Evolutionary conservation across 2,797 vertebrate species (phyloP).

Genomic region (Sylvia borin): DNA sequence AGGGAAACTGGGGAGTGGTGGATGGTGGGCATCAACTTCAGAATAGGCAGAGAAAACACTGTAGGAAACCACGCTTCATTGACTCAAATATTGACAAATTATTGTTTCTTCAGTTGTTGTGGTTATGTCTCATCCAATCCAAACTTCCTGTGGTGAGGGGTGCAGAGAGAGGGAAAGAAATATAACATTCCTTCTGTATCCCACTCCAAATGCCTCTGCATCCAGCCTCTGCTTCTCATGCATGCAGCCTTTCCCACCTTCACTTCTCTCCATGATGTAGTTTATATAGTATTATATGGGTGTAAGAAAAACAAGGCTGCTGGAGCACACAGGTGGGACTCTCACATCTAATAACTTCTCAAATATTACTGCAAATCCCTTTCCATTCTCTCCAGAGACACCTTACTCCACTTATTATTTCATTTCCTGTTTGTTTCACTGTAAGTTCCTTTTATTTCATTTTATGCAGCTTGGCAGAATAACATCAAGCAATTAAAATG

Average conservation of each 20-base stretch:
- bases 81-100: not conserved
- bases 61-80: not conserved
- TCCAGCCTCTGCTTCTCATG: not conserved
- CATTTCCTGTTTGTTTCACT: constrained; percentile 42
- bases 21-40: not conserved
- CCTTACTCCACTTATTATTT: constrained; percentile 29
- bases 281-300: not conserved
- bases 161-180: not conserved
- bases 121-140: not conserved
- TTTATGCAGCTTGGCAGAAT: constrained; percentile 23
- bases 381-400: not conserved
- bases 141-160: rapidly evolving
- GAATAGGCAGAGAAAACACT: not conserved
- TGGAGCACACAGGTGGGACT: constrained; percentile 21
- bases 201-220: not conserved
- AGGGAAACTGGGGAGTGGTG: not conserved
- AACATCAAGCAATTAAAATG: constrained; percentile 40
- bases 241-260: not conserved
- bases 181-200: not conserved
- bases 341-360: constrained; percentile 38
- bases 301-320: constrained; percentile 17
- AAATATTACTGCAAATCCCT: constrained; percentile 38
- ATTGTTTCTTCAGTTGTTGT: not conserved
- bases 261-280: not conserved
- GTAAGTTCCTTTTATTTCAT: constrained; percentile 22